Percentiles rank a stretch among this genome's conserved stretches.
Conservation (phyloP, 2,888 invertebrate species). For the Rhingia rostrata region DNA sequence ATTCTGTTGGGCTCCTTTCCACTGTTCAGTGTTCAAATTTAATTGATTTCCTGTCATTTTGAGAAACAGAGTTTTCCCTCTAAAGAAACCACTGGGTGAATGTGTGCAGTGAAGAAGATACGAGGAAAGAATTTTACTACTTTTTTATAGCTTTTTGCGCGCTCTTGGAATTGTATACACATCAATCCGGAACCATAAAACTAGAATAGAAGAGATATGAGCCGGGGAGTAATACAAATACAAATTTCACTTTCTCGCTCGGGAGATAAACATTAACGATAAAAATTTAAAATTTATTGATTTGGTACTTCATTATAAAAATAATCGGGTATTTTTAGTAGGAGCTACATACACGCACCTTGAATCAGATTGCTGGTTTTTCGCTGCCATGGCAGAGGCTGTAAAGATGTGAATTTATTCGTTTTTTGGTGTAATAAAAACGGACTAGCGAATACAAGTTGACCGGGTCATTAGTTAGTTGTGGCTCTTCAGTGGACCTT, state of each 20-base stretch:
- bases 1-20: neutral
- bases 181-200: constrained; percentile 65
- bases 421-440: too few species aligned
- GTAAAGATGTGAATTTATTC: constrained; percentile 1
- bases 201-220: constrained; percentile 56
- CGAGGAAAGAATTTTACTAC: constrained; percentile 55
- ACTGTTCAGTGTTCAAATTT: constrained; percentile 56
- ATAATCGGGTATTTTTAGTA: constrained; percentile 59
- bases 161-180: constrained; percentile 64
- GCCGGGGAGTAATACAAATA: neutral
- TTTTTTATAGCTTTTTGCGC: constrained; percentile 66
- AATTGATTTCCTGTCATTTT: constrained; percentile 72
- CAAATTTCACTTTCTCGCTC: constrained; percentile 54
- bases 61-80: constrained; percentile 34
- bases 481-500: too few species aligned
- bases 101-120: constrained; percentile 14
- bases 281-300: constrained; percentile 67
- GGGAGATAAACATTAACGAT: constrained; percentile 59
- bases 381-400: neutral
- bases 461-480: too few species aligned
- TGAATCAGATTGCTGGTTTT: neutral
- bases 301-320: constrained; percentile 69
- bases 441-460: too few species aligned
- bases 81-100: constrained; percentile 34
- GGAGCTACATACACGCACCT: neutral